Conservation (phyloP, 2,797 vertebrate species). For the Salmo trutta region DNA sequence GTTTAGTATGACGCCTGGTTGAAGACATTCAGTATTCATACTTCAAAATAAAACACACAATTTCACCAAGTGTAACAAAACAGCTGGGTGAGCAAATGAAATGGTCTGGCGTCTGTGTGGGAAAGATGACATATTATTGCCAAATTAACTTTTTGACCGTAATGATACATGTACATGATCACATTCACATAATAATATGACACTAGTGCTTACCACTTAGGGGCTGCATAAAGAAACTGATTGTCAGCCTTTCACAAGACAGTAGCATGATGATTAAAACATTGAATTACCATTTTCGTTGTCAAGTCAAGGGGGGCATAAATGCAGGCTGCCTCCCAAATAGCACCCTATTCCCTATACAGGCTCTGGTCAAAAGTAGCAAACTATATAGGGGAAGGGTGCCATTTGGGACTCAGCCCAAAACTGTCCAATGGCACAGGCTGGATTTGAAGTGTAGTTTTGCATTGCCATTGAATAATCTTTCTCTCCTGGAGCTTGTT, state of each 20-base stretch:
- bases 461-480: neutral
- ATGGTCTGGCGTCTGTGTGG: neutral
- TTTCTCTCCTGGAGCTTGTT: neutral
- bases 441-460: neutral
- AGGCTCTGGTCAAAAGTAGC: too few species aligned
- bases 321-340: too few species aligned
- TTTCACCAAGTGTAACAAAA: neutral
- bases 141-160: neutral
- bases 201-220: neutral
- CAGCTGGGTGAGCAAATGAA: neutral
- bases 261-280: neutral
- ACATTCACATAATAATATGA: neutral
- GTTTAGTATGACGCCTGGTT: neutral
- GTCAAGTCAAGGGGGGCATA: neutral
- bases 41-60: neutral
- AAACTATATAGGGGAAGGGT: too few species aligned
- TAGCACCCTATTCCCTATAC: too few species aligned
- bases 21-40: neutral
- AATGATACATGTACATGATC: neutral
- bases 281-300: neutral
- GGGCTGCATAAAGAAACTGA: neutral
- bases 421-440: neutral
- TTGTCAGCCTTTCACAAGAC: neutral
- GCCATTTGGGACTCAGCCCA: too few species aligned
- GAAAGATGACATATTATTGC: neutral